Evolutionary conservation across 2,113 vertebrate species (phyloP).

Genomic region (Lampris incognitus): DNA sequence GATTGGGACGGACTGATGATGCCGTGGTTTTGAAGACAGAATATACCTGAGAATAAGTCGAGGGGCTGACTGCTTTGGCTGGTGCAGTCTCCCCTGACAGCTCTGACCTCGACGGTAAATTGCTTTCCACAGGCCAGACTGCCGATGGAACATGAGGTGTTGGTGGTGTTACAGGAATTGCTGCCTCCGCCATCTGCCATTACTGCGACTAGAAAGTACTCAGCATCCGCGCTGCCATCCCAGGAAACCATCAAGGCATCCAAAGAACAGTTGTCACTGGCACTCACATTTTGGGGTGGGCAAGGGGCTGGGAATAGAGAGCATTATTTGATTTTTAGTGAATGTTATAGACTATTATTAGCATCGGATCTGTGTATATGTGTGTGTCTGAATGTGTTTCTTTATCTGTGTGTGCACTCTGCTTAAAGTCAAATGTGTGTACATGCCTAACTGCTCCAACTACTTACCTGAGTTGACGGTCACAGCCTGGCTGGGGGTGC

Average conservation of each 20-base stretch:
- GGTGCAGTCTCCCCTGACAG: slow-evolving; percentile 56
- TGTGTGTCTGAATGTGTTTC: neutral
- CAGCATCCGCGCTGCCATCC: slow-evolving; percentile 51
- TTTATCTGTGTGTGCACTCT: neutral
- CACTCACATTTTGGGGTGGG: slow-evolving; percentile 61
- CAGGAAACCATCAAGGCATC: slow-evolving; percentile 63
- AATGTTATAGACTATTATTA: neutral
- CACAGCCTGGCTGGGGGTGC: slow-evolving; percentile 51
- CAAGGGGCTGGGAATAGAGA: slow-evolving; percentile 64
- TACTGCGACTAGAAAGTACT: slow-evolving; percentile 62
- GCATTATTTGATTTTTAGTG: neutral
- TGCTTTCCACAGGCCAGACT: slow-evolving; percentile 66
- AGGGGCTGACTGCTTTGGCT: slow-evolving; percentile 39
- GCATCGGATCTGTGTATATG: neutral
- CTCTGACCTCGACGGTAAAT: slow-evolving; percentile 53
- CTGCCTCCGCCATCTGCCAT: slow-evolving; percentile 15
- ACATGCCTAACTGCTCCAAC: neutral
- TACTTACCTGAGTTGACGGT: slow-evolving; percentile 70
- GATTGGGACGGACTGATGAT: neutral
- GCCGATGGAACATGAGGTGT: slow-evolving; percentile 53
- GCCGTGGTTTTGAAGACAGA: neutral
- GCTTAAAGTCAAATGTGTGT: neutral
- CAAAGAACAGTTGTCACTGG: slow-evolving; percentile 59
- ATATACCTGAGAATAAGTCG: slow-evolving; percentile 64
- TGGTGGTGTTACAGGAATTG: slow-evolving; percentile 62